A percentile compares a stretch with the other conserved stretches of the same genome.
phyloP scores from a whole-genome alignment of 35 echinoderm and acorn worm species.

The Heliocidaris erythrogramma region DNA sequence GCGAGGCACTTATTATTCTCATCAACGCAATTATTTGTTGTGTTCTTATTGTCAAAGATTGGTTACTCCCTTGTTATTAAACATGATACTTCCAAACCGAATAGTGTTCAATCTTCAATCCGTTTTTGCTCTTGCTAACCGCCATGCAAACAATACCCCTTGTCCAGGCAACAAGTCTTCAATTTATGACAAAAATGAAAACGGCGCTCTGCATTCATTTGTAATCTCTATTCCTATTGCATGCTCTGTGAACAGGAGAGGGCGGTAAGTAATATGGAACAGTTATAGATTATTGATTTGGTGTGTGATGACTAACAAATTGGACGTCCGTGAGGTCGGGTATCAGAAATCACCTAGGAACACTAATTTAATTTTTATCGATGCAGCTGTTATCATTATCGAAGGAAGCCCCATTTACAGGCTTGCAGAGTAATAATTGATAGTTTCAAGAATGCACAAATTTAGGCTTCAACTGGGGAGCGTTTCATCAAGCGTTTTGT shows the following conservation, averaged over 20 bases:
- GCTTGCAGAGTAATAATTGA: background rate
- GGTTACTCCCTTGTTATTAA: background rate
- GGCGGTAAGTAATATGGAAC: background rate
- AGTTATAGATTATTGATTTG: background rate
- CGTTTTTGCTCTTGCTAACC: background rate
- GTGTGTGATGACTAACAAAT: slow-evolving; percentile 2
- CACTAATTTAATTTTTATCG: background rate
- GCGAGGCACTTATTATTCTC: too few relatives aligned
- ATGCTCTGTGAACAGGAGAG: background rate
- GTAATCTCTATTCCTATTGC: background rate
- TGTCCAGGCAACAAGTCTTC: background rate
- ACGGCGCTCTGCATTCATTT: background rate
- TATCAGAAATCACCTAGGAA: background rate
- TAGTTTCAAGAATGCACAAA: background rate
- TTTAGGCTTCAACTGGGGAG: too few relatives aligned
- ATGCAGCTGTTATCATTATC: background rate
- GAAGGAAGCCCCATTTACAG: background rate
- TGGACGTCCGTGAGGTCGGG: background rate
- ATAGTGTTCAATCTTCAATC: background rate
- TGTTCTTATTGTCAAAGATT: too few relatives aligned
- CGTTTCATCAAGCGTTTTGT: too few relatives aligned
- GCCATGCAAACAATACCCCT: background rate
- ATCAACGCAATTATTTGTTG: too few relatives aligned
- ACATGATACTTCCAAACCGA: background rate
- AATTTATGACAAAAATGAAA: background rate